Percentiles rank a stretch among this genome's conserved stretches.
phyloP scores from a whole-genome alignment of 1,140 invertebrate species.

The Aphelenchoides avenae region DNA sequence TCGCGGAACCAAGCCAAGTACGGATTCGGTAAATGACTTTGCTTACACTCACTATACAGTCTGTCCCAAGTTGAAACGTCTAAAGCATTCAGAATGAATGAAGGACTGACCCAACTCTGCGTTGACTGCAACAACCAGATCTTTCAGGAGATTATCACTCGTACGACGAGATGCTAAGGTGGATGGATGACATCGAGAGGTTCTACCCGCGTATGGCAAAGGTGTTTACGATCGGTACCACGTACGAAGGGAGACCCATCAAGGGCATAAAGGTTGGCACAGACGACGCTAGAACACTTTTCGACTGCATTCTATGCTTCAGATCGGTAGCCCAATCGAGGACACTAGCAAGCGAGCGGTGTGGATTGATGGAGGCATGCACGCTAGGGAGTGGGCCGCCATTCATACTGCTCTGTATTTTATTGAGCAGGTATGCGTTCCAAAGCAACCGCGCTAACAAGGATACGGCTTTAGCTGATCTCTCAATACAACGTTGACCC shows the following conservation, averaged over 20 bases:
- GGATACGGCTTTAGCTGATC: slow-evolving; percentile 42
- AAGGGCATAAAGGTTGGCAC: slow-evolving; percentile 58
- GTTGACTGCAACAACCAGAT: slow-evolving; percentile 36
- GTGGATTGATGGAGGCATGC: slow-evolving; percentile 60
- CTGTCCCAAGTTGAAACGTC: background rate
- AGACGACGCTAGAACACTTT: background rate
- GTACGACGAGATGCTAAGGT: slow-evolving; percentile 62
- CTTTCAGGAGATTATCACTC: slow-evolving; percentile 39
- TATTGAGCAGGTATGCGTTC: slow-evolving; percentile 51
- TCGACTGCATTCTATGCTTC: slow-evolving; percentile 10
- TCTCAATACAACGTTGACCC: slow-evolving; percentile 49
- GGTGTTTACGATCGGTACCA: slow-evolving; percentile 60
- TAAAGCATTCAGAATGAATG: slow-evolving; percentile 51
- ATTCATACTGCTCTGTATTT: slow-evolving; percentile 60
- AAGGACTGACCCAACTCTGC: slow-evolving; percentile 52
- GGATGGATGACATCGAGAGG: slow-evolving; percentile 60
- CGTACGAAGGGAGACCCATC: slow-evolving; percentile 60
- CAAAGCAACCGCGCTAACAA: too few relatives aligned
- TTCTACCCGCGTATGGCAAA: slow-evolving; percentile 59
- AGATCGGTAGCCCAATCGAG: slow-evolving; percentile 50
- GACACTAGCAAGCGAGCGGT: slow-evolving; percentile 48
- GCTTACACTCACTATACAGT: background rate
- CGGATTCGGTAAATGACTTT: slow-evolving; percentile 26
- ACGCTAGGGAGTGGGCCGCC: slow-evolving; percentile 20
- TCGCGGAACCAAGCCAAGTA: slow-evolving; percentile 47